Conservation (phyloP, 2,888 invertebrate genomes). For the Heteromurus nitidus region DNA sequence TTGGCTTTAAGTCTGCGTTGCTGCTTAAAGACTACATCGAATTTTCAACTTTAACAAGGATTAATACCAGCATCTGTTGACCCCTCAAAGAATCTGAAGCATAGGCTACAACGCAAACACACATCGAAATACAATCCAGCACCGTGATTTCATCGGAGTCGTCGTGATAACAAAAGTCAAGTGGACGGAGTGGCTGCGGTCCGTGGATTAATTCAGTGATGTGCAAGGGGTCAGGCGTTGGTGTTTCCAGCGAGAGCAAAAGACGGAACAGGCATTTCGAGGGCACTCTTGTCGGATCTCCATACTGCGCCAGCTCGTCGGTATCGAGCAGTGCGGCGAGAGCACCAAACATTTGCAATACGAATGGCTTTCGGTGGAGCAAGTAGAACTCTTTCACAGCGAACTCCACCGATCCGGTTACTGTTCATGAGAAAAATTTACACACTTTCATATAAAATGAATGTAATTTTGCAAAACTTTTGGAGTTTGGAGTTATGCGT, state of each 20-base stretch:
- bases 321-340: constrained; percentile 97
- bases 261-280: constrained; percentile 94
- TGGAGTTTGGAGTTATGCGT: constrained; percentile 4
- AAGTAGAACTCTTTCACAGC: constrained; percentile 99
- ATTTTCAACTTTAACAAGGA: neutral
- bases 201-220: constrained; percentile 94
- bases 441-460: neutral
- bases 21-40: neutral
- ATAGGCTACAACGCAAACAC: constrained; percentile 99
- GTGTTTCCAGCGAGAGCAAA: constrained; percentile 92
- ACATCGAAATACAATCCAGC: constrained; percentile 97
- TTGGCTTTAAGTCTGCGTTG: neutral
- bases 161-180: constrained; percentile 99
- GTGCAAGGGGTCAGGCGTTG: constrained; percentile 94
- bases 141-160: constrained; percentile 98
- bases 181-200: constrained; percentile 92
- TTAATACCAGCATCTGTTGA: constrained; percentile 90
- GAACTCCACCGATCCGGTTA: constrained; percentile 97
- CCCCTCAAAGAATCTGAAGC: constrained; percentile 95
- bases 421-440: constrained; percentile 78
- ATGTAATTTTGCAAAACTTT: neutral
- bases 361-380: constrained; percentile 97
- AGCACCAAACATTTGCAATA: constrained; percentile 99
- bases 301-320: constrained; percentile 89
- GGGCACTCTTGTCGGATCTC: constrained; percentile 82